phyloP scores from a whole-genome alignment of 1,140 invertebrate species.

The Octopus sinensis region DNA sequence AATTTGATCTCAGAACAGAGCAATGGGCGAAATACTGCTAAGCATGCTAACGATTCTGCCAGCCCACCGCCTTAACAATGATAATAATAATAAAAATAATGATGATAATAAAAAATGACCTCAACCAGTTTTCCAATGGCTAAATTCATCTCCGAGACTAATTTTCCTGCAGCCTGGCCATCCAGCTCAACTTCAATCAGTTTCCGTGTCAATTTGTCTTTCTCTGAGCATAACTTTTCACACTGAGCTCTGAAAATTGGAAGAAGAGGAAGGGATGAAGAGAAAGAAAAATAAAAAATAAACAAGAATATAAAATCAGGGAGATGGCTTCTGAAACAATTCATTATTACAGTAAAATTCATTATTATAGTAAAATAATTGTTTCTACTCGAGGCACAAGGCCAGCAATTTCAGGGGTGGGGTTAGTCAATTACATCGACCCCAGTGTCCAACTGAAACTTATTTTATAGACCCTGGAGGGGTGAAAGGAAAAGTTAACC shows the following conservation, averaged over 20 bases:
- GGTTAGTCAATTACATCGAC: too few relatives aligned
- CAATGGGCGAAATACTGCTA: too few relatives aligned
- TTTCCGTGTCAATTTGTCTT: conserved; percentile 55
- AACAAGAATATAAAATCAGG: not conserved
- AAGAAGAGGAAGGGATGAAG: not conserved
- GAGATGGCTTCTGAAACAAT: not conserved
- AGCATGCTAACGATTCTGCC: too few relatives aligned
- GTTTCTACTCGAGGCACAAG: too few relatives aligned
- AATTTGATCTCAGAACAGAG: too few relatives aligned
- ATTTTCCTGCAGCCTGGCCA: conserved; percentile 51
- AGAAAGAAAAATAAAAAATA: conserved; percentile 15
- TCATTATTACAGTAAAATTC: not conserved
- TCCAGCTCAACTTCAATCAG: conserved; percentile 56
- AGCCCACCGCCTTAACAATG: too few relatives aligned
- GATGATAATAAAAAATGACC: conserved; percentile 21
- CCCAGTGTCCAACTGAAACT: too few relatives aligned
- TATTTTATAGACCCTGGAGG: too few relatives aligned
- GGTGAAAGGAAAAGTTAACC: too few relatives aligned
- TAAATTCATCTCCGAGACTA: conserved; percentile 43
- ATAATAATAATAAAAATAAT: too few relatives aligned
- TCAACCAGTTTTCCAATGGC: conserved; percentile 40
- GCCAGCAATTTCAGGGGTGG: too few relatives aligned
- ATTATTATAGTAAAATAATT: not conserved
- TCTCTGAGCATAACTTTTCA: conserved; percentile 39
- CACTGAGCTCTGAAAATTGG: conserved; percentile 31